A percentile compares a stretch with the other conserved stretches of the same genome.
Evolutionary conservation across 2,888 invertebrate species (phyloP).

Genomic region (Dione vanillae): DNA sequence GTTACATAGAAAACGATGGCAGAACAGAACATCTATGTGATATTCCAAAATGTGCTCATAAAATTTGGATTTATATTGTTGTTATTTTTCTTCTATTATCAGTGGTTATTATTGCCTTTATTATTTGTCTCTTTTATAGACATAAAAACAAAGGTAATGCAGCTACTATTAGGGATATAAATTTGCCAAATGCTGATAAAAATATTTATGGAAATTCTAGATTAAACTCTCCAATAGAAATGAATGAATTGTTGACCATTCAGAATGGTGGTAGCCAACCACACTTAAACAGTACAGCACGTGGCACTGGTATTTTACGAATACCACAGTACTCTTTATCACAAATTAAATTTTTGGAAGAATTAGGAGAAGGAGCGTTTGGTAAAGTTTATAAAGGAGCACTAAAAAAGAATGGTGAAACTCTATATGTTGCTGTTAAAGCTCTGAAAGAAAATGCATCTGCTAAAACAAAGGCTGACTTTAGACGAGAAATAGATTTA

Average conservation of each 20-base stretch:
- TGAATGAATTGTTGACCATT: constrained; percentile 90
- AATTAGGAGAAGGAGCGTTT: constrained; percentile 98
- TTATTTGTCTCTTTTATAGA: constrained; percentile 86
- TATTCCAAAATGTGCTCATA: constrained; percentile 94
- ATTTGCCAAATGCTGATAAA: constrained; percentile 89
- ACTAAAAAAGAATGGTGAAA: constrained; percentile 87
- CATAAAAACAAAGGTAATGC: constrained; percentile 83
- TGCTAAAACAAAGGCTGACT: constrained; percentile 95
- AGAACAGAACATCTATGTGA: constrained; percentile 92
- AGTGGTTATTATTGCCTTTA: constrained; percentile 70
- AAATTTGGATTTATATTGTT: constrained; percentile 92
- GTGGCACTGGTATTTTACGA: constrained; percentile 83
- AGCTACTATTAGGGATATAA: constrained; percentile 88
- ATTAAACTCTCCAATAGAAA: constrained; percentile 91
- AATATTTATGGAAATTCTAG: constrained; percentile 93
- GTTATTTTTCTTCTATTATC: constrained; percentile 85
- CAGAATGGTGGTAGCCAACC: constrained; percentile 76
- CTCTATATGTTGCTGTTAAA: constrained; percentile 95
- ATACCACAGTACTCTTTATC: constrained; percentile 94
- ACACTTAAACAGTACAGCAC: constrained; percentile 74
- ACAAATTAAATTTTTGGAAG: constrained; percentile 94
- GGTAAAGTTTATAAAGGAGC: constrained; percentile 99
- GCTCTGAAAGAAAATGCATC: constrained; percentile 97
- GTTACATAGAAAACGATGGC: constrained; percentile 88
- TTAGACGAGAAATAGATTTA: constrained; percentile 96